phyloP scores from a whole-genome alignment of 2,797 vertebrate species.

The Anniella stebbinsi region DNA sequence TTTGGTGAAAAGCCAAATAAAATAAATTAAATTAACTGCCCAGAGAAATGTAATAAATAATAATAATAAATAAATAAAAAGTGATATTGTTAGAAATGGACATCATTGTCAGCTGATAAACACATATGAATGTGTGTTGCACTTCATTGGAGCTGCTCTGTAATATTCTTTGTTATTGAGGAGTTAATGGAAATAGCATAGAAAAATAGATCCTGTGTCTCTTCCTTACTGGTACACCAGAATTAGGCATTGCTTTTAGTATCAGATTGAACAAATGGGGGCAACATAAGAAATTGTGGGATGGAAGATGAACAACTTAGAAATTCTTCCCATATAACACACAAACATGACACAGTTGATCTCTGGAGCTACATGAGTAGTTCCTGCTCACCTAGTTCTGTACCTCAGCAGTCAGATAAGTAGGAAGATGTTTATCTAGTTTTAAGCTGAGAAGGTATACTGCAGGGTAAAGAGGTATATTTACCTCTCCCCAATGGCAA shows the following conservation, averaged over 20 bases:
- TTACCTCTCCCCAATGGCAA: no score
- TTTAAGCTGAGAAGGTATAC: no score
- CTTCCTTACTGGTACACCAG: neutral
- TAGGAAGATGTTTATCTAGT: no score
- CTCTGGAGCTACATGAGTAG: no score
- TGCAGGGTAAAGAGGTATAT: no score
- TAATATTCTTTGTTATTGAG: neutral
- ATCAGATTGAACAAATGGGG: neutral
- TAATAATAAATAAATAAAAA: neutral
- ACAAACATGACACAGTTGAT: neutral
- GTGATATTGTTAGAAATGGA: neutral
- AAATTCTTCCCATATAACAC: neutral
- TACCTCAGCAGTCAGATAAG: no score
- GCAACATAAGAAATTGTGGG: neutral
- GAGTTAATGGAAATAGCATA: neutral
- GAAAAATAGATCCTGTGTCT: neutral
- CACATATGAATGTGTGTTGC: neutral
- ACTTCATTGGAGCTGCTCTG: neutral
- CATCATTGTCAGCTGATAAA: neutral
- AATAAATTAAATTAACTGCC: no score
- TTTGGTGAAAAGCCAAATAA: no score
- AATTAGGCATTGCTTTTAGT: neutral
- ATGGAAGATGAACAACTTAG: neutral
- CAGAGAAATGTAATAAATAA: no score
- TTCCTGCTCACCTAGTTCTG: no score